Evolutionary conservation across 2,797 vertebrate genomes (phyloP).

Genomic region (Bovichtus variegatus): DNA sequence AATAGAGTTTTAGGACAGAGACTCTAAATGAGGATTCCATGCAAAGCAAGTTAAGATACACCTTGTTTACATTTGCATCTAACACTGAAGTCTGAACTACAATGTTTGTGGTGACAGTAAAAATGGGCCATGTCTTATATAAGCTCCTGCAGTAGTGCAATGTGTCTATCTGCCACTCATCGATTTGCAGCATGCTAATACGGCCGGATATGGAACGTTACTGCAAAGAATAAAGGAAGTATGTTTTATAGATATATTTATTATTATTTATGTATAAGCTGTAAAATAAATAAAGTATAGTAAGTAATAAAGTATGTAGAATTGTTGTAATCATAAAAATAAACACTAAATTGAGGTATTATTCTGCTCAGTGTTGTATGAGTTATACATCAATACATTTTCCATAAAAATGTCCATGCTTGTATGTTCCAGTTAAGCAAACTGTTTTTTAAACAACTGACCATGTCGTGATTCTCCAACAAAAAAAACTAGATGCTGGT

Average conservation of each 20-base stretch:
- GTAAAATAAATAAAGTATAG: neutral
- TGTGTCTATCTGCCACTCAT: neutral
- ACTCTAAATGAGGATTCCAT: constrained; percentile 5
- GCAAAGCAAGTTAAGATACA: constrained; percentile 13
- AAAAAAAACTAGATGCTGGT: neutral
- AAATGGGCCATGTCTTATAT: constrained; percentile 1
- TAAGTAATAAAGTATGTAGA: neutral
- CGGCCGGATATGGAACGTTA: neutral
- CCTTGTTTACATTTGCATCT: neutral
- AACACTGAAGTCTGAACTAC: neutral
- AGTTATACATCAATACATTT: neutral
- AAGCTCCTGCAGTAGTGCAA: neutral
- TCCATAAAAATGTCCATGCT: neutral
- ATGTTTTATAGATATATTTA: neutral
- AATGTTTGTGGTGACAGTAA: neutral
- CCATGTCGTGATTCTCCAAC: neutral
- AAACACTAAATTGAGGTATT: neutral
- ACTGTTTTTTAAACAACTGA: neutral
- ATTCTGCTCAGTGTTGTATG: neutral
- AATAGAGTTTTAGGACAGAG: neutral
- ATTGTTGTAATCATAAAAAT: constrained; percentile 3
- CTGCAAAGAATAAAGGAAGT: neutral
- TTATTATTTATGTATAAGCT: too few relatives aligned
- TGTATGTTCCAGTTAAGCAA: neutral
- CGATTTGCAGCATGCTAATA: neutral